phyloP scores from a whole-genome alignment of 2,888 invertebrate species.

The Steromphala cineraria region DNA sequence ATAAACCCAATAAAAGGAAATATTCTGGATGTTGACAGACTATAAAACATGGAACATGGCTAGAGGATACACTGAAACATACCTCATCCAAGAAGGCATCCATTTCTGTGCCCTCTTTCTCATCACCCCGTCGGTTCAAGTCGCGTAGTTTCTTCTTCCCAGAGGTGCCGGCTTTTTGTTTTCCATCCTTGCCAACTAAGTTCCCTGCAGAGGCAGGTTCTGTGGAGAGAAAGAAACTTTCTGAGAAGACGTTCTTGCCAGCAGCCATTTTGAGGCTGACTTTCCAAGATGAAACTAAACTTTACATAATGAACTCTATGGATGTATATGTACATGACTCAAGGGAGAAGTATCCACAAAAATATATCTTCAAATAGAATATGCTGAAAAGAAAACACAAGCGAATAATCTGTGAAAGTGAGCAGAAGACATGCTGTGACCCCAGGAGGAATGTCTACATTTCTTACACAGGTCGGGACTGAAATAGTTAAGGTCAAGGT shows the following conservation, averaged over 20 bases:
- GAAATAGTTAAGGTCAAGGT: constrained; percentile 8
- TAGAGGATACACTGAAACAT: not conserved
- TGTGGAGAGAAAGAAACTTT: not conserved
- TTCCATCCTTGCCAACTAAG: not conserved
- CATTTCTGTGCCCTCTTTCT: constrained; percentile 63
- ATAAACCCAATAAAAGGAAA: too few relatives aligned
- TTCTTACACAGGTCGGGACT: not conserved
- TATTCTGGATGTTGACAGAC: too few relatives aligned
- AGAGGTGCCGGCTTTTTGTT: not conserved
- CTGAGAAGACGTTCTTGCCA: not conserved
- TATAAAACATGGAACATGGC: too few relatives aligned
- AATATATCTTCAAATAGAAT: too few relatives aligned
- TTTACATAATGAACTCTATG: too few relatives aligned
- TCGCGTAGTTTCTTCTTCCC: constrained; percentile 44
- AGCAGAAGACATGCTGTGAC: not conserved
- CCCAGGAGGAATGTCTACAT: constrained; percentile 1
- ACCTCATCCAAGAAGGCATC: constrained; percentile 61
- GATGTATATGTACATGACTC: too few relatives aligned
- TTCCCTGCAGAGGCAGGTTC: not conserved
- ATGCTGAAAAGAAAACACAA: too few relatives aligned
- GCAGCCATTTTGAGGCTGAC: not conserved
- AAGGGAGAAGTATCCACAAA: too few relatives aligned
- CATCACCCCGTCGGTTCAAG: constrained; percentile 61
- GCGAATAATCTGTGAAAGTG: too few relatives aligned
- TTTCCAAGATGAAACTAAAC: too few relatives aligned